Conservation (phyloP, 2,113 vertebrate genomes). For the Telmatochromis sp. region DNA sequence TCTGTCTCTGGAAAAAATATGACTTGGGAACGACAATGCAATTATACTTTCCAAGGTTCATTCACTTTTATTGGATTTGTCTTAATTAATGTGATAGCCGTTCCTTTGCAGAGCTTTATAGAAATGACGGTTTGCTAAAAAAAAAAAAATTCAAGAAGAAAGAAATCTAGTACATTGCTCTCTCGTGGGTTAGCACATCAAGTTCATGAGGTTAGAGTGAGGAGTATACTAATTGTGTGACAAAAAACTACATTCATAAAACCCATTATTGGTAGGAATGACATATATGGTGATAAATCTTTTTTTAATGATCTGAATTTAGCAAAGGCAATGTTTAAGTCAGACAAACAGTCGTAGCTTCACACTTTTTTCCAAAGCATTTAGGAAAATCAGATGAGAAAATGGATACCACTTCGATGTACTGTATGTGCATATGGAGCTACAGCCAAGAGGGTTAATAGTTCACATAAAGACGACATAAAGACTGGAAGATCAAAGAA, state of each 20-base stretch:
- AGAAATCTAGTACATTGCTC: slow-evolving; percentile 7
- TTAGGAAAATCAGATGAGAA: neutral
- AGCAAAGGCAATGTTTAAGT: neutral
- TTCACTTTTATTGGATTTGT: slow-evolving; percentile 38
- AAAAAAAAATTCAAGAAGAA: neutral
- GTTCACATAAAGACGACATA: neutral
- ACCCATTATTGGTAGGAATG: neutral
- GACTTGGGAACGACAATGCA: slow-evolving; percentile 49
- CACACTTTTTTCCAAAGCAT: neutral
- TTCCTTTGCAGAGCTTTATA: neutral
- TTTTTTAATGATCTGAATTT: neutral
- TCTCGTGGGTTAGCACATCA: slow-evolving; percentile 2
- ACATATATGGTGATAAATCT: neutral
- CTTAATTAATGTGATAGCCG: slow-evolving; percentile 32
- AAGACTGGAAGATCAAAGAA: neutral
- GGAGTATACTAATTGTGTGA: neutral
- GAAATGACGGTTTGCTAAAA: neutral
- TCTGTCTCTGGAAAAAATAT: slow-evolving; percentile 31
- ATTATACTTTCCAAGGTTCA: slow-evolving; percentile 43
- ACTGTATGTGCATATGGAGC: neutral
- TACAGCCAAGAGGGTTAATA: neutral
- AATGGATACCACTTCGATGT: neutral
- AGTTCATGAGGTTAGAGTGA: neutral
- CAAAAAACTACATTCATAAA: neutral
- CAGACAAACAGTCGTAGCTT: neutral